Base-by-base conservation (phyloP, 64 coral and sea anemone species). In the Montipora cactus region DNA sequence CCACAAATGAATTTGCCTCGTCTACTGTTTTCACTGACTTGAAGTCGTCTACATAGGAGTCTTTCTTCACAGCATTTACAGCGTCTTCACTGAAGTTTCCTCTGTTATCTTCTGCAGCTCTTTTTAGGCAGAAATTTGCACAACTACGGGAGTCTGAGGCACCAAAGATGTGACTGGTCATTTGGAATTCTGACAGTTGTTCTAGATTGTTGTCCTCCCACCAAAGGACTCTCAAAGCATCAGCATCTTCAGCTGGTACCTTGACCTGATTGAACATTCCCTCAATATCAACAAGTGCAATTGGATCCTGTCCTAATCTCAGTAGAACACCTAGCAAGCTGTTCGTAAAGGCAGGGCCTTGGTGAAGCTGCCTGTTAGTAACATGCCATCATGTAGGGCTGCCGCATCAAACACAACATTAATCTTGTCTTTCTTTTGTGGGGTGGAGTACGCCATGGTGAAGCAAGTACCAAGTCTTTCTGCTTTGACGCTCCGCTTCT, bases 91-190 rank as follows among this genome's bases (percentile, higher is more conserved):
- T 71, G 53, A 55, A 55, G 52, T 55, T 55, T 55, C 52, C 52
- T 55, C 52, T 55, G 52, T 55, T 55, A 55, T 55, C 91, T 47
- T 93, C 7, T 2, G 88, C 88, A 18, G 91, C 87, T 58, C 66
- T 94, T 44, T 93, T 93, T 0, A 94, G 76, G 51, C 37, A 23
- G 62, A 75, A 94, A 37, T 78, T 96, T 9, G 91, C 88, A 47
- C 89, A 84, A 49, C 89, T 88, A 3, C 93, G 93, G 16, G 96
- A 98, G 18, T 87, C 83, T 12, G 81, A 66, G 0, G 74, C 93
- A 28, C 89, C 96, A 83, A 97, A 96, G 22, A 93, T 83, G 19
- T 96, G 95, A 74, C 71, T 82, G 2, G 50, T n/a, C 95, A 97
- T 96, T 19, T 93, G 88, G 62, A 89, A 95, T 22, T 95, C 72